Conservation (phyloP, 2,113 vertebrate genomes). For the Natator depressus region DNA sequence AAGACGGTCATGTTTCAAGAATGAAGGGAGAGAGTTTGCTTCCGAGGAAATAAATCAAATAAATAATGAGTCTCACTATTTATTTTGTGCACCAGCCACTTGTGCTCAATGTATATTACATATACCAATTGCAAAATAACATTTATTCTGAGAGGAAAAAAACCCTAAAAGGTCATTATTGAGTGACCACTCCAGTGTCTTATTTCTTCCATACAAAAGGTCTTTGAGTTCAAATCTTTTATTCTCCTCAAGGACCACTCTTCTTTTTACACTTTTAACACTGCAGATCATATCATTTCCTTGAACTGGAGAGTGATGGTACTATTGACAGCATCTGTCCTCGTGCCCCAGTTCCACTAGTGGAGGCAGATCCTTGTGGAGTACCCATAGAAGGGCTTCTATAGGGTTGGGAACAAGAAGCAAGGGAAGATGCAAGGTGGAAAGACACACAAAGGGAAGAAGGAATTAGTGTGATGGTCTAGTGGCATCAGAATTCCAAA, state of each 20-base stretch:
- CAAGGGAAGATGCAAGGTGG: too few relatives aligned
- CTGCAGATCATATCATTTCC: constrained; percentile 1
- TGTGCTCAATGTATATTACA: neutral
- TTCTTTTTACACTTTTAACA: neutral
- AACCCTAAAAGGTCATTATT: neutral
- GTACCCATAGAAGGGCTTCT: too few relatives aligned
- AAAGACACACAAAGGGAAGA: too few relatives aligned
- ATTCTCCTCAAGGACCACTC: neutral
- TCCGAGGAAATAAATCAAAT: neutral
- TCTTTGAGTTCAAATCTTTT: neutral
- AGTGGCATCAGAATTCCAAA: too few relatives aligned
- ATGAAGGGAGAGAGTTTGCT: neutral
- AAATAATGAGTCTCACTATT: neutral
- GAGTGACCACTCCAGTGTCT: neutral
- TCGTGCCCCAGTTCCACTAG: too few relatives aligned
- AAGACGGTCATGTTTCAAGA: neutral
- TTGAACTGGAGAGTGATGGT: neutral
- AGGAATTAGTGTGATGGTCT: too few relatives aligned
- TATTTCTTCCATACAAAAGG: neutral
- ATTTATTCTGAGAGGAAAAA: neutral
- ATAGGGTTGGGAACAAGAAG: too few relatives aligned
- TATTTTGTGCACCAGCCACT: neutral
- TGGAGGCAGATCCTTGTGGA: too few relatives aligned
- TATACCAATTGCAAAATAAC: neutral
- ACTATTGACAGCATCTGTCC: too few relatives aligned